Percentiles rank a stretch among this genome's conserved stretches.
Conservation (phyloP, 2,113 vertebrate species). For the Pogonocichla stellata region DNA sequence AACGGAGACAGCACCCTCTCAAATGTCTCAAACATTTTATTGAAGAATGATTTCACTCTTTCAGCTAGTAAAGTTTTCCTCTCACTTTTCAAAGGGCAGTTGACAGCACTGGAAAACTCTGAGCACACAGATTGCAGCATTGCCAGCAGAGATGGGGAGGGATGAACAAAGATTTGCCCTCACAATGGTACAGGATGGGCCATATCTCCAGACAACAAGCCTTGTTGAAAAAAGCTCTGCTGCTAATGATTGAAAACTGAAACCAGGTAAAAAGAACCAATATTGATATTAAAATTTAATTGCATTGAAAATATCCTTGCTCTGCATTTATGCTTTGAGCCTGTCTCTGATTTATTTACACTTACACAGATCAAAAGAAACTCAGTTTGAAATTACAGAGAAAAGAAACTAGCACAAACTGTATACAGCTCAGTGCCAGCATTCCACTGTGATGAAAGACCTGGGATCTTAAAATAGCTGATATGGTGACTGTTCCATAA, state of each 20-base stretch:
- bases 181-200: slow-evolving; percentile 46
- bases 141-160: slow-evolving; percentile 44
- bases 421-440: background rate
- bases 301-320: background rate
- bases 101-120: background rate
- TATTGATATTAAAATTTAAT: background rate
- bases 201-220: slow-evolving; percentile 59
- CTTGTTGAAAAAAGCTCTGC: slow-evolving; percentile 55
- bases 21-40: background rate
- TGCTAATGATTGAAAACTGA: slow-evolving; percentile 42
- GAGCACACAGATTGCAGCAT: background rate
- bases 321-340: slow-evolving; percentile 5
- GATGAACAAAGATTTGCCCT: slow-evolving; percentile 48
- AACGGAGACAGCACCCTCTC: background rate
- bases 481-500: background rate
- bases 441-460: slow-evolving; percentile 1
- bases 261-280: slow-evolving; percentile 55
- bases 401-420: slow-evolving; percentile 39
- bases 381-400: slow-evolving; percentile 1
- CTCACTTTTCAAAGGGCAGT: background rate
- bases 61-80: background rate
- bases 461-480: slow-evolving; percentile 46
- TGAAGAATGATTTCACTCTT: background rate
- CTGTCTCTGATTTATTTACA: slow-evolving; percentile 25
- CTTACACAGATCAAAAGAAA: slow-evolving; percentile 29